phyloP scores from a whole-genome alignment of 2,888 invertebrate genomes.

The Zele albiditarsus region DNA sequence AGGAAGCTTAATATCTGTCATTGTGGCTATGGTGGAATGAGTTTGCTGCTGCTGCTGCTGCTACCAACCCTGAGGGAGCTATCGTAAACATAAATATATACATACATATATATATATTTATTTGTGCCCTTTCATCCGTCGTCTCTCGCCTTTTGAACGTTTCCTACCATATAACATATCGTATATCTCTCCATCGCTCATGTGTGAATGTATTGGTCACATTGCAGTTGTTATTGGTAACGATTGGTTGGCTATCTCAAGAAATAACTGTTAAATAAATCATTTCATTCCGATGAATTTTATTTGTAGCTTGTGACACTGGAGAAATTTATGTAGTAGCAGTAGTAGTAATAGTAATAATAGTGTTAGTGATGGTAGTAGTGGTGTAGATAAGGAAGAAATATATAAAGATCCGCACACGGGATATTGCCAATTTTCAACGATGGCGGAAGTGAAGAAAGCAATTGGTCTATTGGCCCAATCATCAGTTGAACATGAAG shows the following conservation, averaged over 20 bases:
- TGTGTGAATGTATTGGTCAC: not conserved
- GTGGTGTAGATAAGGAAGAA: not conserved
- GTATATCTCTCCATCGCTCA: slow-evolving; percentile 2
- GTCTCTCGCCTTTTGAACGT: slow-evolving; percentile 18
- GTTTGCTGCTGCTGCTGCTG: not conserved
- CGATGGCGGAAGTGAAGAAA: slow-evolving; percentile 57
- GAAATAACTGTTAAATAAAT: slow-evolving; percentile 1
- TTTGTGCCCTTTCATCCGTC: slow-evolving; percentile 14
- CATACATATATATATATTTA: slow-evolving; percentile 6
- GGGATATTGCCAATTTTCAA: slow-evolving; percentile 65
- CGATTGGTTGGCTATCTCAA: not conserved
- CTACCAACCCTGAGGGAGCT: slow-evolving; percentile 31
- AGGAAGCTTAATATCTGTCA: slow-evolving; percentile 68
- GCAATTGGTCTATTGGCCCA: slow-evolving; percentile 48
- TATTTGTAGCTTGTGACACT: not conserved
- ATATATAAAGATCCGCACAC: slow-evolving; percentile 59
- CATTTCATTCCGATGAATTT: slow-evolving; percentile 27
- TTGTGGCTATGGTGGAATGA: slow-evolving; percentile 56
- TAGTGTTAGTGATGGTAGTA: not conserved
- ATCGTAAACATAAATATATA: slow-evolving; percentile 16
- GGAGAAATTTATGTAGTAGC: not conserved
- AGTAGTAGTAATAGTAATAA: not conserved
- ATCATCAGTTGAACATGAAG: slow-evolving; percentile 36
- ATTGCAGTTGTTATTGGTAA: not conserved
- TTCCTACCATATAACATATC: slow-evolving; percentile 1